Evolutionary conservation across 2,888 invertebrate species (phyloP).

Genomic region (Disparrhopalites patrizii): DNA sequence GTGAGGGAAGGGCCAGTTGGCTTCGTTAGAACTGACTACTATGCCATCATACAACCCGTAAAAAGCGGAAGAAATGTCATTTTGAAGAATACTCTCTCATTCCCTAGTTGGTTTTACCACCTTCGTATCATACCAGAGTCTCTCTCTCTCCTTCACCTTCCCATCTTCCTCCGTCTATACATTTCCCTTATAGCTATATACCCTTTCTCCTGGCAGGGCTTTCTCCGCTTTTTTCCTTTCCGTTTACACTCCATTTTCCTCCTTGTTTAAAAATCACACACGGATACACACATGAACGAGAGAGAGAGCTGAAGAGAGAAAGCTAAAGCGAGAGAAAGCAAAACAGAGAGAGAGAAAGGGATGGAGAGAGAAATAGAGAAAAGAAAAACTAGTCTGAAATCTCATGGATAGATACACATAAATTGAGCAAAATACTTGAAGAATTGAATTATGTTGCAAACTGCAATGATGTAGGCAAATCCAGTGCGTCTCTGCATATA

Average conservation of each 20-base stretch:
- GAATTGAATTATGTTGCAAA: not conserved
- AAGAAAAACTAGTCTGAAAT: not conserved
- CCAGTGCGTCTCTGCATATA: too few relatives aligned
- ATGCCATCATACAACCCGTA: conserved; percentile 35
- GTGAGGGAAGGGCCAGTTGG: conserved; percentile 33
- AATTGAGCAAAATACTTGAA: not conserved
- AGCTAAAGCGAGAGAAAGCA: too few relatives aligned
- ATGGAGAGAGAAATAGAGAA: too few relatives aligned
- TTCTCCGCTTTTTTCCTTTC: not conserved
- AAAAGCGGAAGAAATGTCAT: conserved; percentile 33
- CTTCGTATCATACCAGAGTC: conserved; percentile 23
- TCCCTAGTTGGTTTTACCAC: conserved; percentile 30
- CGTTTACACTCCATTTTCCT: not conserved
- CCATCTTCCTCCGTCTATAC: too few relatives aligned
- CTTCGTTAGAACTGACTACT: conserved; percentile 36
- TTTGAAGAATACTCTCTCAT: conserved; percentile 32
- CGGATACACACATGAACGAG: not conserved
- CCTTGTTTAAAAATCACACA: not conserved
- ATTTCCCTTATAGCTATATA: not conserved
- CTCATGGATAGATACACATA: conserved; percentile 3
- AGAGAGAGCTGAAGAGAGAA: too few relatives aligned
- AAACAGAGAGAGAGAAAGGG: too few relatives aligned
- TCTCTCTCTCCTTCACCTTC: not conserved
- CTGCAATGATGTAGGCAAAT: not conserved
- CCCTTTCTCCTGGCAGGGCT: not conserved